Conservation (phyloP, 2,113 vertebrate genomes). For the Tautogolabrus adspersus region DNA sequence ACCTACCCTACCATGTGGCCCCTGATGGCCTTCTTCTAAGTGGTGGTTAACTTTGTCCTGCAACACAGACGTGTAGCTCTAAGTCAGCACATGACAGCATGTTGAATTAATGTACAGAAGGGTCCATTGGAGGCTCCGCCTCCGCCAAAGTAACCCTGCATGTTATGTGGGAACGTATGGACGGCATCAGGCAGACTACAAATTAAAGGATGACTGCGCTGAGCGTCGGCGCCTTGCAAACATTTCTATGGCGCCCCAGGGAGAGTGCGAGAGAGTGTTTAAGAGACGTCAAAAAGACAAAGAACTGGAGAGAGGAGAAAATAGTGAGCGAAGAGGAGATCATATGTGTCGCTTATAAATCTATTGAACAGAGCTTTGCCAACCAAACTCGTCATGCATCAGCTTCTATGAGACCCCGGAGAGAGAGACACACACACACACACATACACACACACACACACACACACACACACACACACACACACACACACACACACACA, state of each 20-base stretch:
- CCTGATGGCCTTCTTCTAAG: too few relatives aligned
- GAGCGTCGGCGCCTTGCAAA: constrained; percentile 20
- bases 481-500: constrained; percentile 2
- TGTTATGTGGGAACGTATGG: neutral
- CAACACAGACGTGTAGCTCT: too few relatives aligned
- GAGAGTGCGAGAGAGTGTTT: constrained; percentile 29
- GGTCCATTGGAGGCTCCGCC: neutral
- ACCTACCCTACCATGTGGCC: too few relatives aligned
- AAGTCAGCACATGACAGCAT: neutral
- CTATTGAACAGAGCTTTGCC: constrained; percentile 47
- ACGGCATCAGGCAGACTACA: neutral
- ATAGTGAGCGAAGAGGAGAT: constrained; percentile 39
- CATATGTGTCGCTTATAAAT: constrained; percentile 55
- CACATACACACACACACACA: too few relatives aligned
- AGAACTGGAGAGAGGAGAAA: neutral
- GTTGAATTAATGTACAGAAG: constrained; percentile 15
- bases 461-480: too few relatives aligned
- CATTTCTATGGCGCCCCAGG: constrained; percentile 27
- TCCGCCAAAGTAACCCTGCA: constrained; percentile 7
- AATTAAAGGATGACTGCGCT: constrained; percentile 33
- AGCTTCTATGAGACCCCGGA: constrained; percentile 47
- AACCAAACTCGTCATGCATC: constrained; percentile 56
- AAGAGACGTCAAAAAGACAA: constrained; percentile 20
- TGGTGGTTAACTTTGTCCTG: too few relatives aligned
- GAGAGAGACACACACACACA: too few relatives aligned